A percentile compares a stretch with the other conserved stretches of the same genome.
Conservation (phyloP, 1,140 invertebrate genomes). For the Ruditapes philippinarum region DNA sequence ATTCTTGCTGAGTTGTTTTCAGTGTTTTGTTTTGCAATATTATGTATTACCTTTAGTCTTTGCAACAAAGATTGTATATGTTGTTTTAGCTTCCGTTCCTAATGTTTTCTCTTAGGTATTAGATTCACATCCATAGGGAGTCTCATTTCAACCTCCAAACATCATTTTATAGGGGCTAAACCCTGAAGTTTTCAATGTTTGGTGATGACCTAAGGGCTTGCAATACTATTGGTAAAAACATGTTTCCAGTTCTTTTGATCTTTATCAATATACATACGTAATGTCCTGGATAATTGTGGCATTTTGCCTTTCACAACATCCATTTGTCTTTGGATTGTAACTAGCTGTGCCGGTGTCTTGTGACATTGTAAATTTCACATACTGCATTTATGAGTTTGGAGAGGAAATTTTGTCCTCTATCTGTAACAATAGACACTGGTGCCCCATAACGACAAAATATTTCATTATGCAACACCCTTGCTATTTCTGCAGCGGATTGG, state of each 20-base stretch:
- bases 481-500: constrained; percentile 20
- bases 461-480: constrained; percentile 26
- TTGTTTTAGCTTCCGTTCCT: not conserved
- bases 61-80: not conserved
- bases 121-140: constrained; percentile 29
- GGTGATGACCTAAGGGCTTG: constrained; percentile 60
- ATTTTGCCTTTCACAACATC: constrained; percentile 61
- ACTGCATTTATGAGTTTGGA: constrained; percentile 2
- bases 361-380: constrained; percentile 66
- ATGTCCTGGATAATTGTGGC: constrained; percentile 19
- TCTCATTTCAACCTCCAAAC: constrained; percentile 44
- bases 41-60: not conserved
- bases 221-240: constrained; percentile 45
- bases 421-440: not conserved
- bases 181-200: not conserved
- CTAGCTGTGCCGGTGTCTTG: constrained; percentile 63
- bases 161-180: constrained; percentile 18
- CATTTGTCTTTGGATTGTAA: constrained; percentile 75
- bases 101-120: constrained; percentile 10
- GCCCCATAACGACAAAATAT: constrained; percentile 39
- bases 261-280: constrained; percentile 50
- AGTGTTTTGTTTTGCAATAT: constrained; percentile 14
- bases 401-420: constrained; percentile 46
- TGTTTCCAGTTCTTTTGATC: constrained; percentile 54
- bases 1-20: not conserved